These are phyloP conservation scores for Orchestia grillus DNA, from an alignment of 1,140 invertebrate genomes.

Conservation along the genomic window DNA sequence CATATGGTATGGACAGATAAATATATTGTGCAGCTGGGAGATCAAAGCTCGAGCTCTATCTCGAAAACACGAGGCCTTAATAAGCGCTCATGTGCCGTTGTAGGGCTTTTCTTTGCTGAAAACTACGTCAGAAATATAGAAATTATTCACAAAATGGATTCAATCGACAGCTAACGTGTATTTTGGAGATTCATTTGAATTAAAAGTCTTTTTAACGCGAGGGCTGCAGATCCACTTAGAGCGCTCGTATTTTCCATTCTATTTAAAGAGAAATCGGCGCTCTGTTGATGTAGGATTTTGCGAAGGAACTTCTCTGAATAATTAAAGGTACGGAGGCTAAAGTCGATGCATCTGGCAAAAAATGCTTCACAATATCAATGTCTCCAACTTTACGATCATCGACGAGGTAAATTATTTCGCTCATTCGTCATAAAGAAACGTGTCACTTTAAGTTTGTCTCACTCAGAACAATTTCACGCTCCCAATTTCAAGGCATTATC, in stretches of 20 bases:
- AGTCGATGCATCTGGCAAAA: too few species aligned
- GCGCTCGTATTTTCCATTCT: not conserved
- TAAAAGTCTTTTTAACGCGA: not conserved
- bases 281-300: not conserved
- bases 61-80: not conserved
- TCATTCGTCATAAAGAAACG: not conserved
- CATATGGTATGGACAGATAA: not conserved
- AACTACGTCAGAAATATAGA: not conserved
- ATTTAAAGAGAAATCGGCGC: not conserved
- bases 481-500: not conserved
- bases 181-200: not conserved
- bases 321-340: not conserved
- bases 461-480: not conserved
- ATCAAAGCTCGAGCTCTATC: not conserved
- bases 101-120: not conserved
- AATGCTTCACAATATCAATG: not conserved
- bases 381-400: not conserved
- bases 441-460: not conserved
- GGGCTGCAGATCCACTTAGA: not conserved
- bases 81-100: not conserved
- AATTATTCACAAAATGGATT: not conserved
- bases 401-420: not conserved
- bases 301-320: not conserved
- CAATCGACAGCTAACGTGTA: not conserved
- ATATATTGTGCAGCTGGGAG: not conserved